Evolutionary conservation across 1,140 invertebrate genomes (phyloP).

Genomic region (Heliothis virescens): DNA sequence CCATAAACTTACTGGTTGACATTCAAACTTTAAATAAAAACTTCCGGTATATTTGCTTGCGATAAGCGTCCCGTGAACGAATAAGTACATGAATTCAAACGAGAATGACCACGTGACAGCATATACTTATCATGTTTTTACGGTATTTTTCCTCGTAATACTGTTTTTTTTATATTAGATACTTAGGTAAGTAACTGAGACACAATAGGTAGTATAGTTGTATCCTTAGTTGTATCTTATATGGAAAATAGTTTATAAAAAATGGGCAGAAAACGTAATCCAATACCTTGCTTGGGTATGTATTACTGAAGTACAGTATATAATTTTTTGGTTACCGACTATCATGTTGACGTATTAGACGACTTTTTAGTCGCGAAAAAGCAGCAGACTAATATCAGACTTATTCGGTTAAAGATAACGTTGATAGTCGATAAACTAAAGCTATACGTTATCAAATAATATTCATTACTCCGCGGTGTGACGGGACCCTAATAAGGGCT

Average conservation of each 20-base stretch:
- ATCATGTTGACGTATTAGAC: too few relatives aligned
- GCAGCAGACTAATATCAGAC: too few relatives aligned
- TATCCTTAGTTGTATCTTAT: too few relatives aligned
- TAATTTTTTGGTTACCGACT: too few relatives aligned
- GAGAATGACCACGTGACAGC: neutral
- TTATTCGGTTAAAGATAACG: neutral
- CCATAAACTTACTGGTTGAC: neutral
- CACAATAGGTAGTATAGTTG: too few relatives aligned
- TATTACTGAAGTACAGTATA: too few relatives aligned
- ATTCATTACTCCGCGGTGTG: neutral
- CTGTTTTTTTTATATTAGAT: too few relatives aligned
- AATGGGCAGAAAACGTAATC: too few relatives aligned
- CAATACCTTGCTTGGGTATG: too few relatives aligned
- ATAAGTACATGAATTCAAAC: conserved; percentile 13
- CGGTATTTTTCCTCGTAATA: neutral
- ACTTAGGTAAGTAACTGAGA: too few relatives aligned
- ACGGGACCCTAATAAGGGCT: neutral
- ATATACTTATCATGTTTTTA: neutral
- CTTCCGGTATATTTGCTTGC: conserved; percentile 15
- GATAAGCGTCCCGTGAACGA: conserved; percentile 1
- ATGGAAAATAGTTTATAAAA: too few relatives aligned
- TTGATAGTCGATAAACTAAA: neutral
- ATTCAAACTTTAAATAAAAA: conserved; percentile 21
- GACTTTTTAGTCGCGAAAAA: too few relatives aligned
- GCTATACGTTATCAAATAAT: neutral